A percentile compares a stretch with the other conserved stretches of the same genome.
phyloP scores from a whole-genome alignment of 2,888 invertebrate species.

The Geotrupes spiniger region DNA sequence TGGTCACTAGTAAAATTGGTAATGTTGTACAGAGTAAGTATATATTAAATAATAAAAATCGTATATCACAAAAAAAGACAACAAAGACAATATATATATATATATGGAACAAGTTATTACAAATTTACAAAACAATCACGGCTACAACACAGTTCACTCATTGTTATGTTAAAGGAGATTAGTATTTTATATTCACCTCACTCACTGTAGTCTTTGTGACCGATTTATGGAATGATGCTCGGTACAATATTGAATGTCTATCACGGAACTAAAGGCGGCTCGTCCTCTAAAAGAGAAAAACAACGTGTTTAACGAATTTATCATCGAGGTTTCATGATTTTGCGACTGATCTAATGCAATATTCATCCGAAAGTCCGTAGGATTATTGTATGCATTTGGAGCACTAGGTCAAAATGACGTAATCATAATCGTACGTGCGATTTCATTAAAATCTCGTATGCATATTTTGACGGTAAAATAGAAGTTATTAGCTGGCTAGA shows the following conservation, averaged over 20 bases:
- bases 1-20: constrained; percentile 3
- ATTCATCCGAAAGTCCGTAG: too few species aligned
- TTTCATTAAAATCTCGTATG: too few species aligned
- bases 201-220: constrained; percentile 19
- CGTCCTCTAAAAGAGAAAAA: too few species aligned
- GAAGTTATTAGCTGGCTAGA: too few species aligned
- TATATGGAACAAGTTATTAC: background rate
- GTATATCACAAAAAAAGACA: background rate
- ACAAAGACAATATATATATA: background rate
- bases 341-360: too few species aligned
- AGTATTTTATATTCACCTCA: constrained; percentile 16
- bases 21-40: constrained; percentile 9
- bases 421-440: too few species aligned
- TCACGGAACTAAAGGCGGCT: constrained; percentile 19
- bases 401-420: too few species aligned
- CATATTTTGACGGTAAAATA: too few species aligned
- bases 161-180: constrained; percentile 14
- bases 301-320: too few species aligned
- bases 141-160: constrained; percentile 19
- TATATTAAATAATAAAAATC: constrained; percentile 7
- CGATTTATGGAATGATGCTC: constrained; percentile 20
- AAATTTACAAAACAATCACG: constrained; percentile 21
- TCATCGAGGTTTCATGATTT: too few species aligned
- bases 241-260: constrained; percentile 21
- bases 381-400: too few species aligned